A percentile compares a stretch with the other conserved stretches of the same genome.
These are phyloP conservation scores for Aspidiotus destructor DNA, from an alignment of 2,888 invertebrate genomes.

Conservation along the genomic window DNA sequence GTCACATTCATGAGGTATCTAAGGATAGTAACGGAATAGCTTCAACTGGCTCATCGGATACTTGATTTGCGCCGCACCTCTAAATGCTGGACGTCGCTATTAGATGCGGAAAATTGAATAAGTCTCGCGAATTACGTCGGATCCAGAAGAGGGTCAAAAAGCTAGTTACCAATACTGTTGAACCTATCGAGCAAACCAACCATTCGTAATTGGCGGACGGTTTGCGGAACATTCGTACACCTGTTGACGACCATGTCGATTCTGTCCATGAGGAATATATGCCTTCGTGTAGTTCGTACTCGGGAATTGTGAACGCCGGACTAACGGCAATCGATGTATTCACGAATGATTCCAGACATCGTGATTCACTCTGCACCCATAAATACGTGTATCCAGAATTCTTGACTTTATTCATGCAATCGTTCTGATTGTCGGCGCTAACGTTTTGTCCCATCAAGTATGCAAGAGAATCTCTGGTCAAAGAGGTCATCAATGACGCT, in stretches of 20 bases:
- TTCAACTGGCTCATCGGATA: constrained; percentile 7
- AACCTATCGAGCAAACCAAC: constrained; percentile 14
- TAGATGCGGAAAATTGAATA: constrained; percentile 19
- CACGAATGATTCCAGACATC: neutral
- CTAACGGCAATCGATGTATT: constrained; percentile 10
- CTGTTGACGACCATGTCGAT: constrained; percentile 67
- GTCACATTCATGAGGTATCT: neutral
- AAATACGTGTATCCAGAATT: neutral
- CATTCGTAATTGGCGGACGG: constrained; percentile 45
- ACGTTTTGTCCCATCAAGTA: neutral
- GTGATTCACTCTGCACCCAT: constrained; percentile 1
- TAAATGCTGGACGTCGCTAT: constrained; percentile 17
- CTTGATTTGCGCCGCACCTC: constrained; percentile 21
- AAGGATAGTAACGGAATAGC: neutral
- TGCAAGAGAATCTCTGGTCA: neutral
- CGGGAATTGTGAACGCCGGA: constrained; percentile 42
- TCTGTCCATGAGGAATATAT: constrained; percentile 81
- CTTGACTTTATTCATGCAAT: neutral
- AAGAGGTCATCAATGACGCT: neutral
- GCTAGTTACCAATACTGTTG: constrained; percentile 8
- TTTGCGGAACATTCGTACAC: constrained; percentile 65
- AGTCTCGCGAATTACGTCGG: constrained; percentile 10
- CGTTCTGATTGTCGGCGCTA: neutral
- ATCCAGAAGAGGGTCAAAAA: constrained; percentile 10
- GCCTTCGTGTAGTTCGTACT: constrained; percentile 65